A percentile compares a stretch with the other conserved stretches of the same genome.
phyloP scores from a whole-genome alignment of 2,113 vertebrate genomes.

The Antigone vipio region DNA sequence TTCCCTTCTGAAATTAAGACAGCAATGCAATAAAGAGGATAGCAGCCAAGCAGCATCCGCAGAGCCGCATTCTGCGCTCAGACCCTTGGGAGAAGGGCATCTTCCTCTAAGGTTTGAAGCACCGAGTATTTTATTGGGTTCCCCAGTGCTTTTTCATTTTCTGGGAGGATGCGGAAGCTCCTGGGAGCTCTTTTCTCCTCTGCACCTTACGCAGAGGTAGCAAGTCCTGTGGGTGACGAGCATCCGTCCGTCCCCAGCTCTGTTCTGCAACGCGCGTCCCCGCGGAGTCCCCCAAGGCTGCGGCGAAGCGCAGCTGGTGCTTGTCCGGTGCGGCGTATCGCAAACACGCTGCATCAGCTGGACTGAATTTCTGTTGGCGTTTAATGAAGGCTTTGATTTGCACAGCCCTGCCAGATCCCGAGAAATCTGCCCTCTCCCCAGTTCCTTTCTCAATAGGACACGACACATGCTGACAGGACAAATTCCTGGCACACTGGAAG shows the following conservation, averaged over 20 bases:
- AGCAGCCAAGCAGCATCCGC: not conserved
- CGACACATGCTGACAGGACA: not conserved
- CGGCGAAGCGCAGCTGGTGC: not conserved
- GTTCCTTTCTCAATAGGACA: not conserved
- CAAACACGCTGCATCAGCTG: not conserved
- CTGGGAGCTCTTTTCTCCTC: not conserved
- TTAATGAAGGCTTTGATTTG: not conserved
- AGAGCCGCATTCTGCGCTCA: not conserved
- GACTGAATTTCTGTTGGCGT: fast-evolving
- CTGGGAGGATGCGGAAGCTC: not conserved
- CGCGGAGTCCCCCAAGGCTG: fast-evolving
- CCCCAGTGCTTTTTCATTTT: not conserved
- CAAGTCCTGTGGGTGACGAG: not conserved
- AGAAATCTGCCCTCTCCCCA: not conserved
- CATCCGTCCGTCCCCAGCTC: not conserved
- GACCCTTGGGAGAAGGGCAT: not conserved
- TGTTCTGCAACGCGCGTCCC: not conserved
- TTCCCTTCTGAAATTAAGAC: not conserved
- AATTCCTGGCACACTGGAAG: not conserved
- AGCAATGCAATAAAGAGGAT: not conserved
- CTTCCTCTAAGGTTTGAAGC: not conserved
- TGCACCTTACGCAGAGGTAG: not conserved
- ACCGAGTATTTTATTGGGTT: fast-evolving
- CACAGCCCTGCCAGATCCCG: not conserved
- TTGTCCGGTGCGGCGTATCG: fast-evolving